Evolutionary conservation across 2,113 vertebrate species (phyloP).

Genomic region (Rhodinocichla rosea): DNA sequence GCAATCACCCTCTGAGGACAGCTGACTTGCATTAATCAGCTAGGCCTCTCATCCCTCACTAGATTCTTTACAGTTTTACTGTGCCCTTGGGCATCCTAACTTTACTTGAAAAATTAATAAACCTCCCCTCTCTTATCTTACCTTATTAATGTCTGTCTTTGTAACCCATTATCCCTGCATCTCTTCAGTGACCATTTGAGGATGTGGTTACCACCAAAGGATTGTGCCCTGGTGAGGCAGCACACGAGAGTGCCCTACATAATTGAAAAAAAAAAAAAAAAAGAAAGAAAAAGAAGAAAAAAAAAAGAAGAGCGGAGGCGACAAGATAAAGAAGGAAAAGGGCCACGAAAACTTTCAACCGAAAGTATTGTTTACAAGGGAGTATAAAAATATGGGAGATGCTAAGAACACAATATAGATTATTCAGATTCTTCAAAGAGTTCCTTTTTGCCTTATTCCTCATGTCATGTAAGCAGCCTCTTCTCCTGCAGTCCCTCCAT

Average conservation of each 20-base stretch:
- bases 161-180: slow-evolving; percentile 80
- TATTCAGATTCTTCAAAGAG: slow-evolving; percentile 55
- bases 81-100: slow-evolving; percentile 81
- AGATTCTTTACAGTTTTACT: slow-evolving; percentile 82
- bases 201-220: slow-evolving; percentile 67
- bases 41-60: slow-evolving; percentile 78
- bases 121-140: slow-evolving; percentile 82
- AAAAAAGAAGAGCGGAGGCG: background rate
- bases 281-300: background rate
- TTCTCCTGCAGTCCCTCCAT: background rate
- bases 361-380: slow-evolving; percentile 45
- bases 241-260: slow-evolving; percentile 47
- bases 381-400: slow-evolving; percentile 37
- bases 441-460: slow-evolving; percentile 6
- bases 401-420: slow-evolving; percentile 25
- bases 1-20: slow-evolving; percentile 80
- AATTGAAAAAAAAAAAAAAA: slow-evolving; percentile 28
- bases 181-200: slow-evolving; percentile 77
- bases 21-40: slow-evolving; percentile 82
- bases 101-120: slow-evolving; percentile 85
- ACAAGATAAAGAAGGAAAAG: background rate
- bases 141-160: slow-evolving; percentile 84
- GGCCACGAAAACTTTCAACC: slow-evolving; percentile 1
- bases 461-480: background rate
- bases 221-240: slow-evolving; percentile 56